Evolutionary conservation across 2,888 invertebrate species (phyloP).

Genomic region (Apocheima hispidaria): DNA sequence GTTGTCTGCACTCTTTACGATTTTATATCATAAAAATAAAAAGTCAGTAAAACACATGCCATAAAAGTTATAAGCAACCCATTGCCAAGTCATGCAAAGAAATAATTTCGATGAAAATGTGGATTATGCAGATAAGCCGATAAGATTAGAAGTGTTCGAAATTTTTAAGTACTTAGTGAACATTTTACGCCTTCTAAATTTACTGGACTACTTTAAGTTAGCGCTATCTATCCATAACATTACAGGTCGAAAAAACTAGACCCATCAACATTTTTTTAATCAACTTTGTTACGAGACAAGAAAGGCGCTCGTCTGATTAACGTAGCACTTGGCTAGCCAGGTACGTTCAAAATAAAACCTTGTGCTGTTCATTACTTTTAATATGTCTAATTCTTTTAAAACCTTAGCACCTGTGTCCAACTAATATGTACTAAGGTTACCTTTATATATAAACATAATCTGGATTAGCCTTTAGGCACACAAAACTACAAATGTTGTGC

Average conservation of each 20-base stretch:
- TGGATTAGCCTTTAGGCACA: too few species aligned
- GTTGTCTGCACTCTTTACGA: conserved; percentile 24
- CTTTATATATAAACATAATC: background rate
- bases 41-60: background rate
- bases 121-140: background rate
- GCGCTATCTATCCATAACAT: background rate
- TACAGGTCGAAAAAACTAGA: too few species aligned
- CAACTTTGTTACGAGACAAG: too few species aligned
- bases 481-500: too few species aligned
- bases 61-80: background rate
- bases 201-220: background rate
- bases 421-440: background rate
- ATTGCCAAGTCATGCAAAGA: background rate
- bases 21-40: conserved; percentile 9
- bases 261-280: too few species aligned
- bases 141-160: too few species aligned
- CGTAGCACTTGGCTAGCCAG: background rate
- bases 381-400: background rate
- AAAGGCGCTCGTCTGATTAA: background rate
- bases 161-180: background rate
- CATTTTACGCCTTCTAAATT: background rate
- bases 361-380: background rate
- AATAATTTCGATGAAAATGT: background rate
- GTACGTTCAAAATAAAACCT: background rate
- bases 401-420: background rate